phyloP scores from a whole-genome alignment of 2,113 vertebrate species.

The Ptilonorhynchus violaceus region DNA sequence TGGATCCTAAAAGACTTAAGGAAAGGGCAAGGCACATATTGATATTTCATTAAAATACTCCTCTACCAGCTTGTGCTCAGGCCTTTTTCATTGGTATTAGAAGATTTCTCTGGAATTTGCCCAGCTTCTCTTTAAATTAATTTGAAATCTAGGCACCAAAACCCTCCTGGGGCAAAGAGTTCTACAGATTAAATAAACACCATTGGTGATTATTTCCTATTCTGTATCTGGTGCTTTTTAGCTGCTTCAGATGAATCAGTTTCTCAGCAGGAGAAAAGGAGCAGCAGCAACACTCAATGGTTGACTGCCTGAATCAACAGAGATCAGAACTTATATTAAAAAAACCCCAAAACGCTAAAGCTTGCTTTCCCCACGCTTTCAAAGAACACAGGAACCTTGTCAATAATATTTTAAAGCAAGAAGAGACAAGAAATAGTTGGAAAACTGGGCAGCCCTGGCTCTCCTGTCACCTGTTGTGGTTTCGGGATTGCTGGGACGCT shows the following conservation, averaged over 20 bases:
- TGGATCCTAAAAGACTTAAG: not conserved
- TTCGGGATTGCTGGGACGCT: not conserved
- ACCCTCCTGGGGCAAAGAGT: not conserved
- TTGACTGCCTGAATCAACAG: not conserved
- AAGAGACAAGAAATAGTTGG: not conserved
- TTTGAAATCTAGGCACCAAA: not conserved
- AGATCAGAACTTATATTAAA: not conserved
- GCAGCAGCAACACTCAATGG: not conserved
- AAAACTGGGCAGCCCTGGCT: not conserved
- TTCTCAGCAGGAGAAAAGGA: not conserved
- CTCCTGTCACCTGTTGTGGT: not conserved
- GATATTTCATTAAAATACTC: not conserved
- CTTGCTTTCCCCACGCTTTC: not conserved
- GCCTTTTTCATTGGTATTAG: not conserved
- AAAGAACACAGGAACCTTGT: accelerated
- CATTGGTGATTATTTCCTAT: not conserved
- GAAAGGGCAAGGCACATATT: not conserved
- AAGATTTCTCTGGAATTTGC: not conserved
- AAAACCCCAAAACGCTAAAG: not conserved
- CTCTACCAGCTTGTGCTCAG: not conserved
- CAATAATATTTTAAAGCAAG: not conserved
- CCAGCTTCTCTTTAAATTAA: not conserved
- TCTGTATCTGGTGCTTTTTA: not conserved
- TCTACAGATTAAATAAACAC: not conserved
- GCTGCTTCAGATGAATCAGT: not conserved